Conservation (phyloP, 2,797 vertebrate genomes). For the Peromyscus attwateri region DNA sequence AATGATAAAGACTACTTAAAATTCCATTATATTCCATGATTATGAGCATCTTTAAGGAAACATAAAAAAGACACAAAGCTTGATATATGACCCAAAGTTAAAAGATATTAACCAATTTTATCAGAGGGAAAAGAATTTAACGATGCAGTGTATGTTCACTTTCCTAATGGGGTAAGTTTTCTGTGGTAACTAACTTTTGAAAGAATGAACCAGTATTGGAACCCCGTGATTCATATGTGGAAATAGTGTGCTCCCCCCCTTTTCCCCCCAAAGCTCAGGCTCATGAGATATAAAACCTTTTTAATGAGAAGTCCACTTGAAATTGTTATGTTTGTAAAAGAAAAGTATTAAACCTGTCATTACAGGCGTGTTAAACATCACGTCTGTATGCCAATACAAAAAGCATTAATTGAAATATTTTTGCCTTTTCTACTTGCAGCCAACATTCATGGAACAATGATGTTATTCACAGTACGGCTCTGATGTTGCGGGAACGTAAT, state of each 20-base stretch:
- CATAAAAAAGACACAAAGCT: background rate
- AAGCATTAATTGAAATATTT: constrained; percentile 60
- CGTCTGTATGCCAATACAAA: constrained; percentile 39
- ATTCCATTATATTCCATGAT: constrained; percentile 23
- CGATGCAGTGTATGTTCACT: constrained; percentile 42
- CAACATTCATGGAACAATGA: constrained; percentile 18
- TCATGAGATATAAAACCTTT: constrained; percentile 44
- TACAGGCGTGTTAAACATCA: background rate
- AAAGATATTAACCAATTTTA: constrained; percentile 51
- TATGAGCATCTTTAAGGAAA: constrained; percentile 4
- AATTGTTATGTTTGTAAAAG: constrained; percentile 58
- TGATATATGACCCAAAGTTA: constrained; percentile 16
- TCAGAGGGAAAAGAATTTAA: constrained; percentile 50
- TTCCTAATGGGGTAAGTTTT: constrained; percentile 57
- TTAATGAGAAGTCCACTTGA: constrained; percentile 62
- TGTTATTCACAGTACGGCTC: background rate
- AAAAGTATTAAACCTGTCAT: constrained; percentile 35
- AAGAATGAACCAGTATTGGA: background rate
- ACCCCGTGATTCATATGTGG: background rate
- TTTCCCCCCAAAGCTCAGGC: background rate
- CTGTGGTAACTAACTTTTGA: constrained; percentile 37
- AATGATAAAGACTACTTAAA: constrained; percentile 37
- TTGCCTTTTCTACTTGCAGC: constrained; percentile 48
- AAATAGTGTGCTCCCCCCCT: background rate
- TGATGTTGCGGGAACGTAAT: background rate